A percentile compares a stretch with the other conserved stretches of the same genome.
Conservation (phyloP, 92 coral and sea anemone species). For the Epizoanthus rinbou region DNA sequence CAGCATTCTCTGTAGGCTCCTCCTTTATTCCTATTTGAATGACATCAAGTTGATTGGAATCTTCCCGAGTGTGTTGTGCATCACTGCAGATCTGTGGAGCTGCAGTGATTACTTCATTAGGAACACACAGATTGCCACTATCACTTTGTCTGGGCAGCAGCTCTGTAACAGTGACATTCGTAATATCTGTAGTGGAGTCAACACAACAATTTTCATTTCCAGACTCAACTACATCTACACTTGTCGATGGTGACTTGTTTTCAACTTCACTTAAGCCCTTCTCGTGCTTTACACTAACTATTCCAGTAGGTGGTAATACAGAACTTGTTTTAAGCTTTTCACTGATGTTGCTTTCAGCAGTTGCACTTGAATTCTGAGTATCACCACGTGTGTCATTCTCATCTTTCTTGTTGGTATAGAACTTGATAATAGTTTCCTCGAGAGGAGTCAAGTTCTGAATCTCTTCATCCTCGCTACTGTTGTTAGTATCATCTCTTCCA, state of each 20-base stretch:
- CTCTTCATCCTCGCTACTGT: slow-evolving; percentile 17
- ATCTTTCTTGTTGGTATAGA: slow-evolving; percentile 30
- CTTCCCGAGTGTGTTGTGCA: neutral
- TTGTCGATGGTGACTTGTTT: neutral
- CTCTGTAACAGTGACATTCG: neutral
- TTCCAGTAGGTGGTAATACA: neutral
- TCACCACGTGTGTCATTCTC: neutral
- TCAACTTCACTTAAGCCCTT: neutral
- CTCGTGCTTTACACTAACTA: neutral
- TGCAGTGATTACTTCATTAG: too few species aligned
- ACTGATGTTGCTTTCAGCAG: neutral
- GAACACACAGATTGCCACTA: too few species aligned
- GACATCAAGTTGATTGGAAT: neutral
- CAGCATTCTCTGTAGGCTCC: neutral
- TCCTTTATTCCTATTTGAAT: neutral
- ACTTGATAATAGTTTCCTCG: slow-evolving; percentile 34
- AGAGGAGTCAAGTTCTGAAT: slow-evolving; percentile 41
- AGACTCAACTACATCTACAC: neutral
- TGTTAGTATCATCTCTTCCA: neutral
- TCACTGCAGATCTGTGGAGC: neutral
- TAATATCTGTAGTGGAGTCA: neutral
- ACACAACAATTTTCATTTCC: neutral
- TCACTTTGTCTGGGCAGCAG: neutral
- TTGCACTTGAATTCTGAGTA: neutral
- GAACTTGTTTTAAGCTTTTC: neutral